phyloP scores from a whole-genome alignment of 2,113 vertebrate genomes.

The Ivindomyrus marchei region DNA sequence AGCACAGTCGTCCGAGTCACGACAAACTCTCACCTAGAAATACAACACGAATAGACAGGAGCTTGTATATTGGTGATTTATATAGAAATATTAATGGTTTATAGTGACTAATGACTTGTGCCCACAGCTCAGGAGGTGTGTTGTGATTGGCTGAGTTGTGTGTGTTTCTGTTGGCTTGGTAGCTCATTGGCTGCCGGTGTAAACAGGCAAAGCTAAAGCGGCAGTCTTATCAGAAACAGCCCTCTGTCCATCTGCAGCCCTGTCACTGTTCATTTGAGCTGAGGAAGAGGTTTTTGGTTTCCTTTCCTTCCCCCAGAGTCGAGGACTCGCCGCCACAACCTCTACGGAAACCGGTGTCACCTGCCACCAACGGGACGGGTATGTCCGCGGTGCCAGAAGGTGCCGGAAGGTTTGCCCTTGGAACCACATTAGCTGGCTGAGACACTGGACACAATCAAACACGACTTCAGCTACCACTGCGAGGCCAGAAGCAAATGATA shows the following conservation, averaged over 20 bases:
- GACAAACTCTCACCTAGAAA: not conserved
- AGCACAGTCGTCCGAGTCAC: not conserved
- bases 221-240: not conserved
- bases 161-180: not conserved
- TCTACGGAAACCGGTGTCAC: constrained; percentile 56
- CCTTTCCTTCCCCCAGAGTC: constrained; percentile 46
- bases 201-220: not conserved
- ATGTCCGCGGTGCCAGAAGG: not conserved
- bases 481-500: not conserved
- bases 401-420: not conserved
- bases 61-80: not conserved
- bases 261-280: not conserved
- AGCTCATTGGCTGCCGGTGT: not conserved
- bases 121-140: not conserved
- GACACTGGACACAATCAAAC: not conserved
- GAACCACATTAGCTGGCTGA: not conserved
- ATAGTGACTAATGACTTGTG: not conserved
- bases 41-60: not conserved
- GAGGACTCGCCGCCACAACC: constrained; percentile 72
- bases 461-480: not conserved
- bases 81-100: not conserved
- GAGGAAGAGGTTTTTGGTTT: not conserved
- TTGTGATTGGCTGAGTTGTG: not conserved
- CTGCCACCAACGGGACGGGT: constrained; percentile 69
- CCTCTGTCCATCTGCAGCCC: not conserved